These are phyloP conservation scores for Chlorops oryzae DNA, from an alignment of 1,140 invertebrate species.

Conservation along the genomic window DNA sequence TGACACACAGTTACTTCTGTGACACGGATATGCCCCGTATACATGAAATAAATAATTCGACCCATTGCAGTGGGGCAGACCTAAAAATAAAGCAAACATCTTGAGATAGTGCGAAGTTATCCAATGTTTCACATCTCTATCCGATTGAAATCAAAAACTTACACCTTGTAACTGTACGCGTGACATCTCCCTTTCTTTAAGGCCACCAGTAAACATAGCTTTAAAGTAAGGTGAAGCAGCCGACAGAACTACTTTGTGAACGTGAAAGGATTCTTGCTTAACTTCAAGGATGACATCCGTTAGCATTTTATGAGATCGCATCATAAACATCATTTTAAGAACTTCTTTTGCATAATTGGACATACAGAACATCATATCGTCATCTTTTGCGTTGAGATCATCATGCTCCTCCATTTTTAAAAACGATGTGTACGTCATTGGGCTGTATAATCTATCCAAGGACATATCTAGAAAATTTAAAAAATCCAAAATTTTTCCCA, in stretches of 20 bases:
- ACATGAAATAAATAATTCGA: constrained; percentile 82
- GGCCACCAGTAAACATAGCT: constrained; percentile 88
- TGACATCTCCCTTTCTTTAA: constrained; percentile 81
- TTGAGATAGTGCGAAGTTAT: too few species aligned
- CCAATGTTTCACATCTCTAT: background rate
- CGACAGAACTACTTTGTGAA: constrained; percentile 86
- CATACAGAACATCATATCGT: constrained; percentile 81
- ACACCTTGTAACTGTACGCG: constrained; percentile 80
- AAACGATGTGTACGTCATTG: too few species aligned
- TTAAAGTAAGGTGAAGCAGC: constrained; percentile 94
- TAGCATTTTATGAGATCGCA: constrained; percentile 81
- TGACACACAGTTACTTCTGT: constrained; percentile 89
- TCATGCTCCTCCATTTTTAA: constrained; percentile 21
- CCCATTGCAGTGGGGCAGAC: constrained; percentile 75
- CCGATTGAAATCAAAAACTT: constrained; percentile 13
- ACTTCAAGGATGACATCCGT: constrained; percentile 85
- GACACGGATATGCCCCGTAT: constrained; percentile 79
- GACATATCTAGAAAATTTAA: too few species aligned
- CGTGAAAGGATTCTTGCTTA: constrained; percentile 76
- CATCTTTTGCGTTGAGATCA: constrained; percentile 41
- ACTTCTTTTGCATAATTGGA: constrained; percentile 77
- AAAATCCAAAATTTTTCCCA: too few species aligned
- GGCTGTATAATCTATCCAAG: too few species aligned
- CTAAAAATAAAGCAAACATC: constrained; percentile 17
- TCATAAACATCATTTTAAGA: constrained; percentile 84